Conservation (phyloP, 64 coral and sea anemone genomes). For the Porites lutea region DNA sequence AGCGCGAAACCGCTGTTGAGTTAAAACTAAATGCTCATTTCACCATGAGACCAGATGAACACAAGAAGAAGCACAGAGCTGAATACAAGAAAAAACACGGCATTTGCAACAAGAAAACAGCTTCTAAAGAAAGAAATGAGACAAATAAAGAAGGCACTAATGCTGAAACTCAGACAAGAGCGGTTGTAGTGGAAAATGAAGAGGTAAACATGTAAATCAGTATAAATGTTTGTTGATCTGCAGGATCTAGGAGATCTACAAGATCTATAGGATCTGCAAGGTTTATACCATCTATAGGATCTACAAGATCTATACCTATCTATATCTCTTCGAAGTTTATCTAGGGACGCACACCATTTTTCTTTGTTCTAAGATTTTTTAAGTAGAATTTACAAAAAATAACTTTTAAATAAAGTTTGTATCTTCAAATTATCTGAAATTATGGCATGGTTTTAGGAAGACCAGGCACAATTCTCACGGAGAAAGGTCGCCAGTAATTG, state of each 20-base stretch:
- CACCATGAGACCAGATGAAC: conserved; percentile 94
- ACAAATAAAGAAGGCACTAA: neutral
- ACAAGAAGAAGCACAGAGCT: conserved; percentile 92
- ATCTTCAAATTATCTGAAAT: neutral
- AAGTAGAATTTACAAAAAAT: neutral
- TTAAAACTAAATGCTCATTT: neutral
- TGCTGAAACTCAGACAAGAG: neutral
- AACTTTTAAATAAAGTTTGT: neutral
- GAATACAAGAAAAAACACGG: conserved; percentile 98
- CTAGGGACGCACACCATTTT: too few species aligned
- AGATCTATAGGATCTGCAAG: too few species aligned
- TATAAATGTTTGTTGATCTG: neutral
- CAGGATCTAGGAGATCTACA: too few species aligned
- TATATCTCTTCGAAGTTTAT: too few species aligned
- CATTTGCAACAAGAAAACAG: conserved; percentile 68
- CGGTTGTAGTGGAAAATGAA: neutral
- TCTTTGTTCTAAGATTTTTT: too few species aligned
- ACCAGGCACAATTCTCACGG: conserved; percentile 72
- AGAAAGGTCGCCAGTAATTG: conserved; percentile 91
- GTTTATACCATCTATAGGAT: too few species aligned
- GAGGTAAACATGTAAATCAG: conserved; percentile 12
- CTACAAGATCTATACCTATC: too few species aligned
- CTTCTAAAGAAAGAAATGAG: conserved; percentile 14
- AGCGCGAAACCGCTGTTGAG: neutral
- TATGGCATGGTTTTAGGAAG: neutral